Evolutionary conservation across 2,113 vertebrate species (phyloP).

Genomic region (Turnix velox): DNA sequence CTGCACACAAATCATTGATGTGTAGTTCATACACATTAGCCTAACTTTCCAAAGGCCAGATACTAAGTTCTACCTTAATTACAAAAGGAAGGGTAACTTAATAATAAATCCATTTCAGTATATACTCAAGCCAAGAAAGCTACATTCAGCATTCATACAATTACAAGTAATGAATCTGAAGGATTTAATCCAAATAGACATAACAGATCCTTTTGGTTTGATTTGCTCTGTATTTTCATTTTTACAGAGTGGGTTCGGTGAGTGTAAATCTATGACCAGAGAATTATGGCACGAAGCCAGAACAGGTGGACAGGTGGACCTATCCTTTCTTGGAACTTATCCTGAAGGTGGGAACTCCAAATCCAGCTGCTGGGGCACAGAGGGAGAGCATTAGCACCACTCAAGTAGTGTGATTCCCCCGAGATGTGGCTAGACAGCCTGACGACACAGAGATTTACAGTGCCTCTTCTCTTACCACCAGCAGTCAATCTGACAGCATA

Average conservation of each 20-base stretch:
- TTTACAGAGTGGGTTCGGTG: background rate
- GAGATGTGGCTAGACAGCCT: background rate
- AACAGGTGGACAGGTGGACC: background rate
- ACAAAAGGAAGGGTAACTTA: background rate
- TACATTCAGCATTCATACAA: background rate
- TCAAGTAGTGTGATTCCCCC: fast-evolving
- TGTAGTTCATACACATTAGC: fast-evolving
- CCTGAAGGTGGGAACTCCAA: background rate
- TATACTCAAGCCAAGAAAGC: background rate
- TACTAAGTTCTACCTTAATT: background rate
- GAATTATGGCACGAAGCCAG: background rate
- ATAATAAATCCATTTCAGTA: background rate
- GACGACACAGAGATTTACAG: background rate
- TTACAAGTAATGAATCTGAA: background rate
- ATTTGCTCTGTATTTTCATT: background rate
- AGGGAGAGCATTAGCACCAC: fast-evolving
- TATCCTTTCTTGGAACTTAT: background rate
- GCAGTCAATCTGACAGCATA: background rate
- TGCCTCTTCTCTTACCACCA: background rate
- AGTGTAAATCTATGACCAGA: background rate
- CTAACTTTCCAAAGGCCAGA: background rate
- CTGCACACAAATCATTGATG: background rate
- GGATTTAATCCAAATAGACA: background rate
- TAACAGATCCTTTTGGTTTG: background rate
- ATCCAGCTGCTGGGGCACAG: background rate